These are phyloP conservation scores for Pocillopora damicornis DNA, from an alignment of 64 coral and sea anemone species.

Conservation along the genomic window DNA sequence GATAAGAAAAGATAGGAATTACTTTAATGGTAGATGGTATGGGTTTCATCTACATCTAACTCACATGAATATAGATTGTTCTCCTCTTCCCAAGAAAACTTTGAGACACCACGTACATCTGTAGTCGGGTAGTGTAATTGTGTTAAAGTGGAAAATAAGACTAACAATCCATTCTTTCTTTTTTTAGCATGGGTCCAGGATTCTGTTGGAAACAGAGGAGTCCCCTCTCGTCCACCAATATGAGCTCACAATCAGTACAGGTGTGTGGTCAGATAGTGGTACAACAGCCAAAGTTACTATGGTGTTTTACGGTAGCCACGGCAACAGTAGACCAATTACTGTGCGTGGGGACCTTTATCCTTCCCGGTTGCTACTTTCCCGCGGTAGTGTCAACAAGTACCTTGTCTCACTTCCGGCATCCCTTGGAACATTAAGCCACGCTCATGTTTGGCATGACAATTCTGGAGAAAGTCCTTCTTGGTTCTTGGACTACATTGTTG, in stretches of 20 bases:
- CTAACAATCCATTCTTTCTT: neutral
- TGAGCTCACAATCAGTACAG: slow-evolving; percentile 9
- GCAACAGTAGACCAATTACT: neutral
- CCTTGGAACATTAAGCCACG: slow-evolving; percentile 8
- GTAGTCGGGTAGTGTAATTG: no score
- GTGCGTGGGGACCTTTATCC: neutral
- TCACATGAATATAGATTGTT: no score
- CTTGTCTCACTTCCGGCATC: slow-evolving; percentile 2
- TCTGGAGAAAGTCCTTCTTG: slow-evolving; percentile 10
- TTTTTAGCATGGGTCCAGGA: neutral
- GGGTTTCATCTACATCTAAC: no score
- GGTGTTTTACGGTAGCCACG: neutral
- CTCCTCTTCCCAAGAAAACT: neutral
- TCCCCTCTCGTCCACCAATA: neutral
- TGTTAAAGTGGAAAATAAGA: no score
- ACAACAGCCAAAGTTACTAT: slow-evolving; percentile 26
- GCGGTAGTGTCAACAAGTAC: slow-evolving; percentile 15
- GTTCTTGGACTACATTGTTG: neutral
- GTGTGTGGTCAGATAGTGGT: slow-evolving; percentile 21
- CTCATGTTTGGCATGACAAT: slow-evolving; percentile 29
- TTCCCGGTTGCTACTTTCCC: neutral
- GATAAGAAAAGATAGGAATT: no score
- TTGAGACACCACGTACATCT: neutral
- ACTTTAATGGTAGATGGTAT: no score
- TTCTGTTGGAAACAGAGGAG: neutral